Evolutionary conservation across 2,113 vertebrate species (phyloP).

Genomic region (Megatriorchis doriae): DNA sequence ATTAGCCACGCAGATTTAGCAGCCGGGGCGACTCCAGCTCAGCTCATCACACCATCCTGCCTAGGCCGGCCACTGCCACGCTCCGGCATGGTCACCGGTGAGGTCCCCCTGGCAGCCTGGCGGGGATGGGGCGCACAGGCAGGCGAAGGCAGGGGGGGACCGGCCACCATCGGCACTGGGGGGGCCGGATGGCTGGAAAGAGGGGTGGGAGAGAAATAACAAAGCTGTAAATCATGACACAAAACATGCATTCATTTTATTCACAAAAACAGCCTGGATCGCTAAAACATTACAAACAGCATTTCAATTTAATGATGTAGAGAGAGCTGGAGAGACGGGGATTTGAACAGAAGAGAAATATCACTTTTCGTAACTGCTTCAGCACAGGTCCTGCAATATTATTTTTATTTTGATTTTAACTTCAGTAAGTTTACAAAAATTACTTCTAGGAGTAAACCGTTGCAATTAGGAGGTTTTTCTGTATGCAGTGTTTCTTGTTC

Average conservation of each 20-base stretch:
- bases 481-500: slow-evolving; percentile 50
- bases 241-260: slow-evolving; percentile 99
- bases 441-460: slow-evolving; percentile 67
- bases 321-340: slow-evolving; percentile 66
- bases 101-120: not conserved
- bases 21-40: not conserved
- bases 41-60: not conserved
- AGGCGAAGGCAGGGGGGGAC: not conserved
- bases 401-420: slow-evolving; percentile 52
- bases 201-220: slow-evolving; percentile 80
- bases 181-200: not conserved
- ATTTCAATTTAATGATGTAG: slow-evolving; percentile 90
- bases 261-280: slow-evolving; percentile 98
- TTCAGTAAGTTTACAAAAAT: slow-evolving; percentile 67
- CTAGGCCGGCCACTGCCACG: fast-evolving
- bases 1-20: not conserved
- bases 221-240: slow-evolving; percentile 88
- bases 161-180: fast-evolving
- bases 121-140: fast-evolving
- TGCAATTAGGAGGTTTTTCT: slow-evolving; percentile 60
- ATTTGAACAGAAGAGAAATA: slow-evolving; percentile 62
- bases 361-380: slow-evolving; percentile 57
- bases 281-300: slow-evolving; percentile 99
- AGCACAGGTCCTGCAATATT: slow-evolving; percentile 61
- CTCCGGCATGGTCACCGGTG: fast-evolving